These are phyloP conservation scores for Scleropages formosus DNA, from an alignment of 2,797 vertebrate genomes.

Conservation along the genomic window DNA sequence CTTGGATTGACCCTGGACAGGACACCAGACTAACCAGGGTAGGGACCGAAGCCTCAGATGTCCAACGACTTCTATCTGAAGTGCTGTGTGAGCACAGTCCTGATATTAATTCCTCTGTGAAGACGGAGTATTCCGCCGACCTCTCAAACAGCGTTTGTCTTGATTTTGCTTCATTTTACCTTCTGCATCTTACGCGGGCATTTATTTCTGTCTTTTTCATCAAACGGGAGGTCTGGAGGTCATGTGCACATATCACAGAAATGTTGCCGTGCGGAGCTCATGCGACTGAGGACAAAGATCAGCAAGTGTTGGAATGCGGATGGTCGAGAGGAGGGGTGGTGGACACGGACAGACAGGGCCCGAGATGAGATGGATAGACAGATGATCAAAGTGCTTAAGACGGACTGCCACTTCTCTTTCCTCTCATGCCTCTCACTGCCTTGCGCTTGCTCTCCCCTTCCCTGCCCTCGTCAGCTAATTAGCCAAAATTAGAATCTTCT, in stretches of 20 bases:
- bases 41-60: too few relatives aligned
- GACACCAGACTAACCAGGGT: too few relatives aligned
- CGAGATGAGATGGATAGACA: conserved; percentile 48
- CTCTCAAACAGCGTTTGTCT: too few relatives aligned
- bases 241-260: not conserved
- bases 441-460: conserved; percentile 45
- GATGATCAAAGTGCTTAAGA: conserved; percentile 72
- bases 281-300: conserved; percentile 12
- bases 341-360: not conserved
- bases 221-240: not conserved
- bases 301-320: conserved; percentile 34
- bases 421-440: conserved; percentile 11
- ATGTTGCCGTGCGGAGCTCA: too few relatives aligned
- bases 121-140: too few relatives aligned
- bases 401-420: conserved; percentile 67
- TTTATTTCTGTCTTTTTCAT: too few relatives aligned
- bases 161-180: too few relatives aligned
- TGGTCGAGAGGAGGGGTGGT: conserved; percentile 19
- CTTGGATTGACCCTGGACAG: too few relatives aligned
- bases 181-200: too few relatives aligned
- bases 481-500: conserved; percentile 82
- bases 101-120: too few relatives aligned
- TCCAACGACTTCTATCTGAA: too few relatives aligned
- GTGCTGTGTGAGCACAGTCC: too few relatives aligned
- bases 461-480: conserved; percentile 79